Evolutionary conservation across 2,888 invertebrate genomes (phyloP).

Genomic region (Thymelicus lineola): DNA sequence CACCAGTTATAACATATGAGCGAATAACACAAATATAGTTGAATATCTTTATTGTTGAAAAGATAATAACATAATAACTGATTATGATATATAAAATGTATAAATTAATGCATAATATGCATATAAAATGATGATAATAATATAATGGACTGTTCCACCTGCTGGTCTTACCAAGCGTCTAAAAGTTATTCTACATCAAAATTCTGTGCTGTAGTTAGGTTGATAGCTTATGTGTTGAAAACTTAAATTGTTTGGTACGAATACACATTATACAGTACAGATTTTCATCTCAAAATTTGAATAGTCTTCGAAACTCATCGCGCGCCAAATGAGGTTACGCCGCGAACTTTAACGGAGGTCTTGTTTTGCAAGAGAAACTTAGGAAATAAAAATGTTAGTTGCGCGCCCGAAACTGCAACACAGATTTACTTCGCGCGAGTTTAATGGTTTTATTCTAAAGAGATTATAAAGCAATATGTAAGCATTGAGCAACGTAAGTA

Average conservation of each 20-base stretch:
- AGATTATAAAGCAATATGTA: conserved; percentile 7
- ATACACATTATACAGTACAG: conserved; percentile 15
- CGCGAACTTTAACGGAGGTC: conserved; percentile 54
- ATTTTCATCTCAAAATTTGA: conserved; percentile 50
- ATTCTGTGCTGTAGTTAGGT: conserved; percentile 8
- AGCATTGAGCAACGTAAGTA: not conserved
- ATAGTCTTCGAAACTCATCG: conserved; percentile 56
- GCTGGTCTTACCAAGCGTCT: not conserved
- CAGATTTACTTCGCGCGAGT: not conserved
- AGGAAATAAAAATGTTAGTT: conserved; percentile 12
- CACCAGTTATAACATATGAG: too few relatives aligned
- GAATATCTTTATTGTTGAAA: too few relatives aligned
- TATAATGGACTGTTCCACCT: too few relatives aligned
- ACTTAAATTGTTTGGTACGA: conserved; percentile 11
- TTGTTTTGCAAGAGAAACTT: conserved; percentile 48
- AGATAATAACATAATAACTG: too few relatives aligned
- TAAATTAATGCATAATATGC: too few relatives aligned
- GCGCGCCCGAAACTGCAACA: conserved; percentile 1
- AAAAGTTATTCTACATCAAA: not conserved
- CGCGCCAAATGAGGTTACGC: conserved; percentile 57
- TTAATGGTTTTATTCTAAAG: conserved; percentile 8
- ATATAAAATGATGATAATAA: too few relatives aligned
- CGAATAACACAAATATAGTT: too few relatives aligned
- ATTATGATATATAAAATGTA: too few relatives aligned
- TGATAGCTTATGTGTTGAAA: conserved; percentile 5